Conservation (phyloP, 1,140 invertebrate genomes). For the Lepidostoma basale region DNA sequence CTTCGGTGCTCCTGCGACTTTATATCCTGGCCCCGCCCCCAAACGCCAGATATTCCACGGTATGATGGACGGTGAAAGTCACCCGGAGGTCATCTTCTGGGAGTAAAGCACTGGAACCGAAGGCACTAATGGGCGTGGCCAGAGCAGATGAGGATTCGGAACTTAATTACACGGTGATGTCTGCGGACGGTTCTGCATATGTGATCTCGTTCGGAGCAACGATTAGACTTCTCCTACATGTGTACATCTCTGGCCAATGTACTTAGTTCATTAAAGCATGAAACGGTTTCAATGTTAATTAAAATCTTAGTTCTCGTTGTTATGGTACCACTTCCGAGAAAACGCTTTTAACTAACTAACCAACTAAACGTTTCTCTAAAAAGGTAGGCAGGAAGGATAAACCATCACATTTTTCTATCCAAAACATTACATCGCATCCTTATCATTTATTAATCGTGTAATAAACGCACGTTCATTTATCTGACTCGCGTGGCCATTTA, state of each 20-base stretch:
- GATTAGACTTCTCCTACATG: constrained; percentile 7
- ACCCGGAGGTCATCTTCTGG: neutral
- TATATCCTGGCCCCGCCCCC: constrained; percentile 1
- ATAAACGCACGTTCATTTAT: neutral
- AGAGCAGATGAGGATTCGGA: neutral
- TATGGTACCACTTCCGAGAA: neutral
- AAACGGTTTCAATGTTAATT: neutral
- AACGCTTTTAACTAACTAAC: too few relatives aligned
- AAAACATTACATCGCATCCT: neutral
- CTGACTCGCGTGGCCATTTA: too few relatives aligned
- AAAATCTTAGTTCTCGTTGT: neutral
- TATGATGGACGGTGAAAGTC: constrained; percentile 13
- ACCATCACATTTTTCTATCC: neutral
- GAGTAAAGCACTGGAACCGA: constrained; percentile 17
- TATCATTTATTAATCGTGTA: neutral
- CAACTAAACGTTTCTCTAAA: neutral
- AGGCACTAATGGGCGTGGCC: constrained; percentile 1
- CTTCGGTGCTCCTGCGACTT: neutral
- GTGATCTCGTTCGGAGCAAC: neutral
- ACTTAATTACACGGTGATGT: constrained; percentile 24
- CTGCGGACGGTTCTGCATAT: constrained; percentile 13
- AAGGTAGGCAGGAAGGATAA: neutral
- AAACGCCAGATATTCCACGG: neutral
- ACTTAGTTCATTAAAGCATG: too few relatives aligned
- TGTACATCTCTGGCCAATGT: too few relatives aligned